Percentiles rank a stretch among this genome's conserved stretches.
These are phyloP conservation scores for Meiosimyza platycephala DNA, from an alignment of 2,888 invertebrate species.

Conservation along the genomic window DNA sequence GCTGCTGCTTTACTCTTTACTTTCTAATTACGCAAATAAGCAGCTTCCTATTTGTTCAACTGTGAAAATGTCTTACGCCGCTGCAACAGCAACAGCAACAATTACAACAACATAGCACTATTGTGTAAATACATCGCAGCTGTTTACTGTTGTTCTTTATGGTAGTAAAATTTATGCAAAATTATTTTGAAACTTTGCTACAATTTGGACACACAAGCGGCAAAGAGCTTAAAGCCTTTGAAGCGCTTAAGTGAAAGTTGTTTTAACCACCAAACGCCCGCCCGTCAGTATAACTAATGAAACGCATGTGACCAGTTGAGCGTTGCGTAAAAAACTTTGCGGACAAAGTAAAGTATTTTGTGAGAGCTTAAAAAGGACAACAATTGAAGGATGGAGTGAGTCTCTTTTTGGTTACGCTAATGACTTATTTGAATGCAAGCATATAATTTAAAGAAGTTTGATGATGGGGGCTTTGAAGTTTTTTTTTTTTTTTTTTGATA, in stretches of 20 bases:
- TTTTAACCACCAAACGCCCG: background rate
- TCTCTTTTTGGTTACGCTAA: constrained; percentile 27
- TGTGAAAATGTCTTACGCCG: constrained; percentile 27
- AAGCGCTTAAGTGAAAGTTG: constrained; percentile 8
- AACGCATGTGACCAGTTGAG: constrained; percentile 20
- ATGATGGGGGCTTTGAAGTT: no score
- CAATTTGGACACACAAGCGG: constrained; percentile 14
- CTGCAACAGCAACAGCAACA: constrained; percentile 6
- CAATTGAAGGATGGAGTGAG: constrained; percentile 13
- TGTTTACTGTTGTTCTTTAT: background rate
- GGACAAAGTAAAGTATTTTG: constrained; percentile 21
- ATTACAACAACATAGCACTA: background rate
- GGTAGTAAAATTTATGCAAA: constrained; percentile 25
- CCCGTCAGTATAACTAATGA: background rate
- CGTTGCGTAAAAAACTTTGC: background rate
- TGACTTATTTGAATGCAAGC: constrained; percentile 19
- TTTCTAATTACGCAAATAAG: constrained; percentile 27
- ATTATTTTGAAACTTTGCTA: constrained; percentile 28
- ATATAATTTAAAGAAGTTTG: no score
- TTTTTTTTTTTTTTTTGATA: no score
- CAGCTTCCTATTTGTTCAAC: constrained; percentile 29
- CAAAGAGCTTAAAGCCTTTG: constrained; percentile 20
- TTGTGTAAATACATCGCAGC: constrained; percentile 14
- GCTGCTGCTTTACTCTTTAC: constrained; percentile 1
- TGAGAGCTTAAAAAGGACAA: background rate